Percentiles rank a stretch among this genome's conserved stretches.
Conservation (phyloP, 1,140 invertebrate species). For the Adelges cooleyi region DNA sequence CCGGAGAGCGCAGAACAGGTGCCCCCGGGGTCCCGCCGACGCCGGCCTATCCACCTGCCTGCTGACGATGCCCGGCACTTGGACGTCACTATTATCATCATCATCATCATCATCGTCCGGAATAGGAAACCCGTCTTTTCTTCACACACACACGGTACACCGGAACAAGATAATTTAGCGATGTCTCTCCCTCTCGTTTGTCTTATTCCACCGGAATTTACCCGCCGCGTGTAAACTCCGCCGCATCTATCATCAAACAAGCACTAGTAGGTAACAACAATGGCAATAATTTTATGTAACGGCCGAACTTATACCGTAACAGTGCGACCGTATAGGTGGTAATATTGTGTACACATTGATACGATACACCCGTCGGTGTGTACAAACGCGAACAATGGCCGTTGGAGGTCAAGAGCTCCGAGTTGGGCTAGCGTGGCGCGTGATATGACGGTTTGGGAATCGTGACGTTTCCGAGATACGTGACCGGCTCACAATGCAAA, state of each 20-base stretch:
- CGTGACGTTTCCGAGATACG: constrained; percentile 22
- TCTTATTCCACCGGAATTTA: not conserved
- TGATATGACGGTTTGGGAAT: constrained; percentile 19
- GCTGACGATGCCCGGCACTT: not conserved
- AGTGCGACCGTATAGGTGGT: too few species aligned
- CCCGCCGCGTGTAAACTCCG: not conserved
- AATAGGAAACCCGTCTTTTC: not conserved
- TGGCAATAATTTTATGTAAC: not conserved
- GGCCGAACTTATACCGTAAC: not conserved
- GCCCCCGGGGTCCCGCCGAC: not conserved
- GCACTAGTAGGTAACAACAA: too few species aligned
- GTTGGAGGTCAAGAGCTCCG: constrained; percentile 21
- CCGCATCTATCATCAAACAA: too few species aligned
- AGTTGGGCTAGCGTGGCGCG: not conserved
- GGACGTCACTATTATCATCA: not conserved
- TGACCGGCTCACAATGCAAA: constrained; percentile 26
- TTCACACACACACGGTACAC: not conserved
- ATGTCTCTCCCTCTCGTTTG: not conserved
- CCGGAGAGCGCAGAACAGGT: not conserved
- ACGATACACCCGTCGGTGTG: not conserved
- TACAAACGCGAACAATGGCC: constrained; percentile 12
- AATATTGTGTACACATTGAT: not conserved
- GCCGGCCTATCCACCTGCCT: not conserved
- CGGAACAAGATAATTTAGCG: not conserved
- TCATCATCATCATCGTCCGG: not conserved